phyloP scores from a whole-genome alignment of 1,140 invertebrate genomes.

The Microplitis mediator region DNA sequence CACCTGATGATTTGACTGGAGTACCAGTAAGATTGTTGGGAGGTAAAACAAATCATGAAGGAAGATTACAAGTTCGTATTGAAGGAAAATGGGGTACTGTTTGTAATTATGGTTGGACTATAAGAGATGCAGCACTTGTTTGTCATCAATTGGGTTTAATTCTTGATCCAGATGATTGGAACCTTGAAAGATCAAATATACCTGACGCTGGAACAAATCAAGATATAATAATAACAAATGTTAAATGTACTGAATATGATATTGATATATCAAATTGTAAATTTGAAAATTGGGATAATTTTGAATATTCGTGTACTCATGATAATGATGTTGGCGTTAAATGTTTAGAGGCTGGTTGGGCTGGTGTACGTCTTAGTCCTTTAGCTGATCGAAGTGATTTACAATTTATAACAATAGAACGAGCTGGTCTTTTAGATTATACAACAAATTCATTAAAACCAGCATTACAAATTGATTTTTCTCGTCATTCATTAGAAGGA shows the following conservation, averaged over 20 bases:
- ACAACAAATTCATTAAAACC: conserved; percentile 87
- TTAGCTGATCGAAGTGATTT: conserved; percentile 84
- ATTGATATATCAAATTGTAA: conserved; percentile 89
- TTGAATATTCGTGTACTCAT: conserved; percentile 89
- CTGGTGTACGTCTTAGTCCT: conserved; percentile 87
- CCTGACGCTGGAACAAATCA: conserved; percentile 78
- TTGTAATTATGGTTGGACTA: conserved; percentile 95
- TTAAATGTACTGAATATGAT: conserved; percentile 90
- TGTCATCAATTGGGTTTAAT: conserved; percentile 95
- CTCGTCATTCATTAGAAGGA: conserved; percentile 87
- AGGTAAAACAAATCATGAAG: conserved; percentile 76
- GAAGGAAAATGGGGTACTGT: conserved; percentile 94
- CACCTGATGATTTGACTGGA: conserved; percentile 51
- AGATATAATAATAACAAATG: conserved; percentile 81
- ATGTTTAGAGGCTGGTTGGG: conserved; percentile 91
- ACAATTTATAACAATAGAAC: conserved; percentile 88
- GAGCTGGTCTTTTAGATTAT: conserved; percentile 93
- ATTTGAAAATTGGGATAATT: conserved; percentile 76
- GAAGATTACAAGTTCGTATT: conserved; percentile 79
- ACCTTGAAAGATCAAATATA: conserved; percentile 78
- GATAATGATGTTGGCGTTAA: conserved; percentile 86
- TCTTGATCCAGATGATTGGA: conserved; percentile 92
- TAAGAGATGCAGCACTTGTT: conserved; percentile 88
- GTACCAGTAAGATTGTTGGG: conserved; percentile 78
- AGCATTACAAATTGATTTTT: conserved; percentile 95